Evolutionary conservation across 1,140 invertebrate genomes (phyloP), one percentile per base, ranked within the genome.

Genomic region (Drosophila elegans): DNA sequence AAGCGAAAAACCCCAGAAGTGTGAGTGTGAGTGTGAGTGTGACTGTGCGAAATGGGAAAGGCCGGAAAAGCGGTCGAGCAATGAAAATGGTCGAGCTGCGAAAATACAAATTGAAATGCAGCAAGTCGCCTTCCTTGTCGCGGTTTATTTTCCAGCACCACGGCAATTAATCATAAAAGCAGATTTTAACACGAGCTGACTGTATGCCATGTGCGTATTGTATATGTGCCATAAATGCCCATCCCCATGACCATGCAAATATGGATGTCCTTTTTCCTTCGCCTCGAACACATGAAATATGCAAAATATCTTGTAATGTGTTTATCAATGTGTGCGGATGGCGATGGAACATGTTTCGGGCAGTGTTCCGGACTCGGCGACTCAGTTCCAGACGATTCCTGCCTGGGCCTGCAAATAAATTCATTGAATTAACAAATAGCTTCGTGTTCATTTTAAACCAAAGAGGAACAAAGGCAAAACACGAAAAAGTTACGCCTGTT

Each of bases 261-360:
- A n/a, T n/a, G n/a, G n/a, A n/a, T n/a, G n/a, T 42, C 36, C 21
- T 12, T 45, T 21, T 53, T 13, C 11, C 41, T 9, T 16, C 32
- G n/a, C 57, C 32, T 36, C 67, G 64, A 48, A 13, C 25, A 55
- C 64, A 85, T 86, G 80, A 85, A 85, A 86, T 85, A 81, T 81
- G 82, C 82, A 86, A 86, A 85, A 86, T 85, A 85, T 85, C 82
- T 81, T 85, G 81, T 85, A 85, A 85, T 85, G 82, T 80, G 81
- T 81, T 85, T 81, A 85, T 85, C 81, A 85, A 59, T 81, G 78
- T 74, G 78, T 66, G 71, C 54, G 74, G 67, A 74, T 83, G 39
- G 10, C 45, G 66, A 57, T 75, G 79, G 45, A 71, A 80, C 80
- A 71, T 66, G 62, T 53, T 13, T 41, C 55, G n/a, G 51, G 42